A percentile compares a stretch with the other conserved stretches of the same genome.
phyloP scores from a whole-genome alignment of 2,888 invertebrate genomes.

The Enchytraeus crypticus region DNA sequence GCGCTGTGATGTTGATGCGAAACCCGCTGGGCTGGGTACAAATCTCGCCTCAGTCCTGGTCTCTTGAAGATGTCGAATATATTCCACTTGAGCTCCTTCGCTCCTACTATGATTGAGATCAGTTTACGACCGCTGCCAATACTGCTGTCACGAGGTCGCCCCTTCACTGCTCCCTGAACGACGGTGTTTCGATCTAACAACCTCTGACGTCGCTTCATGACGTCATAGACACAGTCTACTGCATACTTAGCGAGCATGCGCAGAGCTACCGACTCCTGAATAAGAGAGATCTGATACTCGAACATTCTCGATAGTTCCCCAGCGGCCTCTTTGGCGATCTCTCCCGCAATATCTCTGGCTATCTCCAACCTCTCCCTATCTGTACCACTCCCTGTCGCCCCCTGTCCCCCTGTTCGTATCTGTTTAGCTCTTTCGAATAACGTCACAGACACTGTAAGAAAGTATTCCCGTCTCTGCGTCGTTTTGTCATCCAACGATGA shows the following conservation, averaged over 20 bases:
- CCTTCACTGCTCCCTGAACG: conserved; percentile 15
- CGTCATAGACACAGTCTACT: conserved; percentile 24
- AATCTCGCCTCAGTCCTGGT: conserved; percentile 24
- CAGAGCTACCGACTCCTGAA: conserved; percentile 22
- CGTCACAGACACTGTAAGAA: conserved; percentile 5
- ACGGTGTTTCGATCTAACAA: conserved; percentile 15
- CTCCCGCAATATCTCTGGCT: conserved; percentile 10
- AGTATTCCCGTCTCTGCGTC: not conserved
- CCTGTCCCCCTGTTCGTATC: conserved; percentile 4
- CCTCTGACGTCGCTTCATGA: conserved; percentile 7
- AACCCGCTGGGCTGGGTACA: not conserved
- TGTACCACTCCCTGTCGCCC: not conserved
- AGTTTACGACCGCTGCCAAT: conserved; percentile 1
- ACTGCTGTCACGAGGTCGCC: conserved; percentile 1
- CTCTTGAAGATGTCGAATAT: conserved; percentile 24
- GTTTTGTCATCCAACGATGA: not conserved
- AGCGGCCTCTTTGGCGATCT: conserved; percentile 23
- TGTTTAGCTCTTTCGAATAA: conserved; percentile 1
- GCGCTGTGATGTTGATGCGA: not conserved
- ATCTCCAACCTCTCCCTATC: not conserved
- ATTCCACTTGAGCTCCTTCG: conserved; percentile 28
- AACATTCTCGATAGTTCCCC: conserved; percentile 24
- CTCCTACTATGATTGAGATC: conserved; percentile 23
- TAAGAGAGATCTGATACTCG: conserved; percentile 28
- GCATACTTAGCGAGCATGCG: conserved; percentile 26